Conservation (phyloP, 2,797 vertebrate species). For the Leptodactylus fallax region DNA sequence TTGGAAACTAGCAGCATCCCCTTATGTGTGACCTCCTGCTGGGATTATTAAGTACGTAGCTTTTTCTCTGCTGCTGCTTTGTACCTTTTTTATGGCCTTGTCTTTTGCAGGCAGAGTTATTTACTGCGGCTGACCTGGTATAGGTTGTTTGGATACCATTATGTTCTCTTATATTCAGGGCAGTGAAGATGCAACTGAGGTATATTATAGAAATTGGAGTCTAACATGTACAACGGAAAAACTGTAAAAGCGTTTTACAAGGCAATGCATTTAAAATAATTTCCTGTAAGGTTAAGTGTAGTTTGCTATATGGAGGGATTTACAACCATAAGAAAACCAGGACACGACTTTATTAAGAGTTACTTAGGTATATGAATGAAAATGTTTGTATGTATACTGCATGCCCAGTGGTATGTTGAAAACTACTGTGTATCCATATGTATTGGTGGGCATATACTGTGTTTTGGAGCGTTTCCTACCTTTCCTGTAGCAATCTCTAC, state of each 20-base stretch:
- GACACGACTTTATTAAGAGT: too few species aligned
- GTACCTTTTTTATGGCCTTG: slow-evolving; percentile 5
- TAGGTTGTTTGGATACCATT: neutral
- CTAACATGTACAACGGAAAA: neutral
- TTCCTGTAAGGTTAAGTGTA: neutral
- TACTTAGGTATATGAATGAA: too few species aligned
- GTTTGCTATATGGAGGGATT: too few species aligned
- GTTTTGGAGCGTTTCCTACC: too few species aligned
- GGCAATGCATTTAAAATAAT: neutral
- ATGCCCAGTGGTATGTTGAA: too few species aligned
- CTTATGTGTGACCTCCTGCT: slow-evolving; percentile 1
- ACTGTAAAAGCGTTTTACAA: neutral
- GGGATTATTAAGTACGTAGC: neutral
- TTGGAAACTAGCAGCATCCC: neutral
- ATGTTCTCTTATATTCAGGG: neutral
- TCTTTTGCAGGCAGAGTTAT: neutral
- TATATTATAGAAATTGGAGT: neutral
- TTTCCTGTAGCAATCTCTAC: too few species aligned
- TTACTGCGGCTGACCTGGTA: slow-evolving; percentile 4
- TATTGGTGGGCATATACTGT: too few species aligned
- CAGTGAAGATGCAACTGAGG: neutral
- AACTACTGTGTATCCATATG: too few species aligned
- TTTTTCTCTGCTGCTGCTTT: neutral
- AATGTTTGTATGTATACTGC: too few species aligned
- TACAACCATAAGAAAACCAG: too few species aligned